Conservation (phyloP, 2,888 invertebrate species). For the Pogonocherus hispidulus region DNA sequence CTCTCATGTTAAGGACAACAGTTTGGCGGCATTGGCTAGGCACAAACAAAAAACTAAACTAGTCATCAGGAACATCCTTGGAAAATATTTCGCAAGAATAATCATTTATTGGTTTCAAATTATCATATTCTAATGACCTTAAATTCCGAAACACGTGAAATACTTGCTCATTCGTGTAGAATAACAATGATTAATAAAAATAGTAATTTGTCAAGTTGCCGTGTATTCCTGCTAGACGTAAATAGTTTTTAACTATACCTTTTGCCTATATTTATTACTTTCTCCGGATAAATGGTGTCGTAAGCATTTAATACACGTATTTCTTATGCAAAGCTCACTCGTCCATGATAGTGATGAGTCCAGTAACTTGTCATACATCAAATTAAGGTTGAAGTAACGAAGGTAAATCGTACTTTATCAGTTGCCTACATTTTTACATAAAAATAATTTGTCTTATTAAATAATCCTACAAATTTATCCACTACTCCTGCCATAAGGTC, state of each 20-base stretch:
- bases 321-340: background rate
- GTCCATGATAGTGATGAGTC: constrained; percentile 5
- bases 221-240: constrained; percentile 21
- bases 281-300: constrained; percentile 37
- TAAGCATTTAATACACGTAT: constrained; percentile 16
- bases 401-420: no score
- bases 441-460: no score
- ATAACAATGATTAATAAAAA: constrained; percentile 34
- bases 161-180: constrained; percentile 32
- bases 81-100: background rate
- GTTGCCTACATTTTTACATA: no score
- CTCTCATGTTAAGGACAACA: background rate
- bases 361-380: background rate
- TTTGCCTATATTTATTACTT: constrained; percentile 45
- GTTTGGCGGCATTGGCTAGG: background rate
- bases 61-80: background rate
- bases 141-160: constrained; percentile 12
- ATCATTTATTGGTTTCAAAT: constrained; percentile 19
- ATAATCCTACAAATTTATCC: no score
- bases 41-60: background rate
- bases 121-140: constrained; percentile 26
- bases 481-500: no score
- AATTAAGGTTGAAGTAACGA: background rate
- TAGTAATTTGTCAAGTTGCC: constrained; percentile 26
- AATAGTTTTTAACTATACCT: constrained; percentile 29